Conservation (phyloP, 2,888 invertebrate species). For the Petrophora chlorosata region DNA sequence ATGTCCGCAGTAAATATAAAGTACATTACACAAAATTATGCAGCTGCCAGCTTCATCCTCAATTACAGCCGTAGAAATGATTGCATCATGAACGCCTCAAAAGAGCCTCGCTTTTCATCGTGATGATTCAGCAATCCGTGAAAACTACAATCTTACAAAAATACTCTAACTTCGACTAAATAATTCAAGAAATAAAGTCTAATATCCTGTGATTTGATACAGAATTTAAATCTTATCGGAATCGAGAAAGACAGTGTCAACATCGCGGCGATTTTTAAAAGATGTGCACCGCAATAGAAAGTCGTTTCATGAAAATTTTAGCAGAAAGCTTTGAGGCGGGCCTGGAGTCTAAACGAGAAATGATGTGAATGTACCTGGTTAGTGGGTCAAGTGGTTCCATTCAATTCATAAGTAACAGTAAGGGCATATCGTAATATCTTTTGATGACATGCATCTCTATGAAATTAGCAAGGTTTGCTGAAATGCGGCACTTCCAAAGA, state of each 20-base stretch:
- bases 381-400: constrained; percentile 62
- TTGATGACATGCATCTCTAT: no score
- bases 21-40: constrained; percentile 46
- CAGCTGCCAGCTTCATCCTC: constrained; percentile 48
- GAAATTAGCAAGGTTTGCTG: no score
- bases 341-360: constrained; percentile 59
- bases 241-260: constrained; percentile 45
- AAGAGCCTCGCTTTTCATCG: constrained; percentile 52
- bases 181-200: constrained; percentile 38
- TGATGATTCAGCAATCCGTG: constrained; percentile 33
- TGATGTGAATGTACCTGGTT: constrained; percentile 65
- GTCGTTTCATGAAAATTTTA: constrained; percentile 67
- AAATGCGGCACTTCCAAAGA: no score
- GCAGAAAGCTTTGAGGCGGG: constrained; percentile 60
- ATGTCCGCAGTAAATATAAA: constrained; percentile 28
- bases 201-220: constrained; percentile 30
- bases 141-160: constrained; percentile 32
- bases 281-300: constrained; percentile 47
- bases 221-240: constrained; percentile 40
- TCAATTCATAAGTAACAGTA: constrained; percentile 14
- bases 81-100: constrained; percentile 52
- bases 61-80: constrained; percentile 58
- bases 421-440: not conserved
- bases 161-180: constrained; percentile 39
- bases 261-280: constrained; percentile 56